A percentile compares a stretch with the other conserved stretches of the same genome.
Evolutionary conservation across 1,140 invertebrate species (phyloP).

Genomic region (Lethrus apterus): DNA sequence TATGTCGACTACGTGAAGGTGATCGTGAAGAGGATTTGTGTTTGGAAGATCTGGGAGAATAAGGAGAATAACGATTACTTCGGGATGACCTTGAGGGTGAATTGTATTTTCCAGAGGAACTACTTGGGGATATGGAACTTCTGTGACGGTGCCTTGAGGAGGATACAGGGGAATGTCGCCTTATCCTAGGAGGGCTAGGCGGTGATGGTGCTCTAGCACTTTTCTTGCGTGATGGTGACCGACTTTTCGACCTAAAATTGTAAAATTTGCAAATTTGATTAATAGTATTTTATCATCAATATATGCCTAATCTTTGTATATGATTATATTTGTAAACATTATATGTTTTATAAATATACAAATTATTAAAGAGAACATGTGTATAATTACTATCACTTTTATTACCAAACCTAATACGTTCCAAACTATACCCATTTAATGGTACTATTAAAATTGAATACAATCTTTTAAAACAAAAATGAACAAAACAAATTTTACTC

Average conservation of each 20-base stretch:
- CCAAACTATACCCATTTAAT: no score
- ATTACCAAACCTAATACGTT: no score
- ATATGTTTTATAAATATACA: no score
- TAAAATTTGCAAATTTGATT: constrained; percentile 5
- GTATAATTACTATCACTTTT: no score
- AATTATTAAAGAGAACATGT: no score
- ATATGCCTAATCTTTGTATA: no score
- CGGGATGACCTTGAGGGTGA: constrained; percentile 26
- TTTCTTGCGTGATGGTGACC: constrained; percentile 36
- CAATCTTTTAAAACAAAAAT: no score
- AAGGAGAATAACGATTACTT: constrained; percentile 27
- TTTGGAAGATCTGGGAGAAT: constrained; percentile 23
- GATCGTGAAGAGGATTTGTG: constrained; percentile 19
- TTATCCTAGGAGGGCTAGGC: constrained; percentile 35
- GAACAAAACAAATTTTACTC: no score
- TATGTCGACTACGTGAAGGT: constrained; percentile 29
- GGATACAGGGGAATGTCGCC: constrained; percentile 31
- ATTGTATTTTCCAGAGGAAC: constrained; percentile 33
- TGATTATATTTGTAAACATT: no score
- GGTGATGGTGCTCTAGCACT: constrained; percentile 27
- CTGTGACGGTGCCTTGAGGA: constrained; percentile 31
- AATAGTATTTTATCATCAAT: no score
- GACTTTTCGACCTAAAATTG: constrained; percentile 38
- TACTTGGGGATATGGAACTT: constrained; percentile 34
- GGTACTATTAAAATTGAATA: no score